Base-by-base conservation (phyloP, 2,888 invertebrate genomes). In the Heliconius aoede region DNA sequence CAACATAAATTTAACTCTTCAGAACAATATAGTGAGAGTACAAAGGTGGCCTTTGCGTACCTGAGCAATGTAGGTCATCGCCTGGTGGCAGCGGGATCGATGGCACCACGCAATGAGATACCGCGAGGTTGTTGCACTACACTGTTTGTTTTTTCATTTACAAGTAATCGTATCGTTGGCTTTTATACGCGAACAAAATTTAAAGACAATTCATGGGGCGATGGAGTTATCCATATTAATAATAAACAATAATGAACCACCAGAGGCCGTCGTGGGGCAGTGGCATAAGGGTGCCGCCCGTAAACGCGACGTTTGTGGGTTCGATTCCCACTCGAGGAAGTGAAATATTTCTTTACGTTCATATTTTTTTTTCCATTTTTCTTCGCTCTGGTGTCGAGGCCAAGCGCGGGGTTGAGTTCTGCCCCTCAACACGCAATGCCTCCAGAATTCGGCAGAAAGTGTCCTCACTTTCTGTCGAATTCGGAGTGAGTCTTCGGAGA, bases 11-110 rank as follows among this genome's bases (percentile, higher is more conserved):
- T 28, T 13, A 46, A 51, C 55, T 21, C 40, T 60, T 72, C 40
- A 26, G 26, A 5, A 36, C 8, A 24, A 26, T 40, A 36, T 13
- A 40, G 21, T 40, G 21, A 72, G 3, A 60, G 62, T 55, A 71
- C 24, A 32, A 28, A 55, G 71, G 64, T 71, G 51, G 62, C 28
- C 64, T 64, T 72, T 72, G 79, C 78, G 79, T 81, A 80, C 69
- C 72, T 58, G 61, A 79, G 68, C 30, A 68, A 79, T 79, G 75
- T 81, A 77, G 81, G 80, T 82, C 80, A 82, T 76, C 79, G 81
- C 78, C 74, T 55, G 60, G 60, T 73, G 76, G 73, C 76, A 74
- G 65, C 71, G 71, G 77, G 77, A 77, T 78, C 77, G 79, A 79
- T 79, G 75, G 74, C 73, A 69, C 72, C 74, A 79, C 73, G 77